Evolutionary conservation across 2,113 vertebrate genomes (phyloP), one percentile per base, ranked within the genome.

Genomic region (Porphyrio hochstetteri): DNA sequence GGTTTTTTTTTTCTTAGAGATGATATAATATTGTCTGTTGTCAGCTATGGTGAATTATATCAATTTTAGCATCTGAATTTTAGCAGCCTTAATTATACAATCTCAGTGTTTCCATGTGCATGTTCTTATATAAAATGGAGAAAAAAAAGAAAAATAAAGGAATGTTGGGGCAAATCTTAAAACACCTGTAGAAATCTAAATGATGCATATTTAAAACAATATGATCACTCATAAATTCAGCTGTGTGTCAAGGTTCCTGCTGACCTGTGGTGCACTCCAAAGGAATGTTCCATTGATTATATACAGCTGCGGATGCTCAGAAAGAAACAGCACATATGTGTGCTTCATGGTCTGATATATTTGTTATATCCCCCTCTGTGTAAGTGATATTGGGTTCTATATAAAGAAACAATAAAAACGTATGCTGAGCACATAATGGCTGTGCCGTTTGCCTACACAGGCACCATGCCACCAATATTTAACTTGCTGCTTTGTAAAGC

Each of bases 141-240:
- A 83, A 52, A 55, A 35, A n/a, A 3, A 0, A 3, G 3, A 27
- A 44, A 67, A 65, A 71, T 74, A 91, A 55, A 40, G 17, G 85
- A 85, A 82, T 68, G 35, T 91, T 93, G 82, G 85, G 64, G 88
- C 3, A 48, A 75, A 64, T 82, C 65, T 93, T 88, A 95, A 86
- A 93, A 93, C 95, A 98, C 97, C 96, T 97, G 96, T 97, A 96
- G 95, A 97, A 97, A 97, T 96, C 80, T 94, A 90, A 92, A 85
- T 88, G 75, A 96, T 94, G 92, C 93, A 96, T 96, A 96, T 96
- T 97, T 97, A 95, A 96, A 97, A 96, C 95, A 97, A 96, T 95
- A 90, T 91, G 95, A 96, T 98, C 94, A 92, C 93, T 93, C 89
- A 86, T 68, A 72, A 86, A 95, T 95, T 83, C 95, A 95, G 87